Evolutionary conservation across 1,140 invertebrate genomes (phyloP).

Genomic region (Drosophila orena): DNA sequence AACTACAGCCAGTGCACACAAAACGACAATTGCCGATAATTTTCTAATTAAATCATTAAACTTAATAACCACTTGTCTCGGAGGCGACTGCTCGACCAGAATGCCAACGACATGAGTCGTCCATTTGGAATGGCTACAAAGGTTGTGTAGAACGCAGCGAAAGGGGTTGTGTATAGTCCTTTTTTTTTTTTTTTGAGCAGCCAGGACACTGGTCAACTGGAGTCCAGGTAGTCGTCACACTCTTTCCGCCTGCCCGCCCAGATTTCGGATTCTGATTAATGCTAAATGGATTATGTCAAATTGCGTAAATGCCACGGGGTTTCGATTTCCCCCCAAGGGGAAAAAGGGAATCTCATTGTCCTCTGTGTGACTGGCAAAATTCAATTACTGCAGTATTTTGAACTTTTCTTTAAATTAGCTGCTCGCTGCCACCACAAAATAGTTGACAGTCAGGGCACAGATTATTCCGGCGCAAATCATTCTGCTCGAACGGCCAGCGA

Average conservation of each 20-base stretch:
- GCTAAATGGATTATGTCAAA: constrained; percentile 61
- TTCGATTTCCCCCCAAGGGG: neutral
- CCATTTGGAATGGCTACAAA: neutral
- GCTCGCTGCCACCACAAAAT: neutral
- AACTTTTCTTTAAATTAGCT: constrained; percentile 51
- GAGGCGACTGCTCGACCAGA: constrained; percentile 18
- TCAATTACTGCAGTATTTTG: constrained; percentile 26
- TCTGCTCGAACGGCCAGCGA: constrained; percentile 43
- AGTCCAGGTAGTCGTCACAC: constrained; percentile 14
- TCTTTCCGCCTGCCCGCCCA: neutral
- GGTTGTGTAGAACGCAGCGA: neutral
- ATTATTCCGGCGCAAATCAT: constrained; percentile 54
- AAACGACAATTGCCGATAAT: constrained; percentile 59
- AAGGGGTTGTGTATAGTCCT: constrained; percentile 16
- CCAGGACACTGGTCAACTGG: constrained; percentile 19
- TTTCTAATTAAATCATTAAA: constrained; percentile 78
- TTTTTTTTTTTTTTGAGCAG: no score
- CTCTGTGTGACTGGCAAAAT: constrained; percentile 35
- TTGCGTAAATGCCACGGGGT: constrained; percentile 49
- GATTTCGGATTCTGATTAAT: constrained; percentile 13
- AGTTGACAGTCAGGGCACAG: constrained; percentile 19
- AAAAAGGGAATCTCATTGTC: neutral
- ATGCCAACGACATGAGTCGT: constrained; percentile 40
- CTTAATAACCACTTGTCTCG: constrained; percentile 56
- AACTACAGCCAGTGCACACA: constrained; percentile 37